phyloP scores from a whole-genome alignment of 2,888 invertebrate species.

The Blera fallax region DNA sequence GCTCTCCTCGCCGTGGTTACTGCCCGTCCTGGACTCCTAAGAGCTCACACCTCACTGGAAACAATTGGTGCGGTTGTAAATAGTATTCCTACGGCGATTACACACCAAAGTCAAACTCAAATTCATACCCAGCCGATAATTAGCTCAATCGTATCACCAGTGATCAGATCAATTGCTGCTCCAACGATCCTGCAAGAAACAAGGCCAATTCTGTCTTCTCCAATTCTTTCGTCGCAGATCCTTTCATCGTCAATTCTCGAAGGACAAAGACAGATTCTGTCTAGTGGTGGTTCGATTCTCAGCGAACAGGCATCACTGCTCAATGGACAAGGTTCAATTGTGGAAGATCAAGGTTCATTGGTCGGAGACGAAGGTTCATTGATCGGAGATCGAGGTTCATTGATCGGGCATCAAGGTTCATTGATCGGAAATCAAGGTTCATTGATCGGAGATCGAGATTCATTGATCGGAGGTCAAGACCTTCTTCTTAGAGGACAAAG shows the following conservation, averaged over 20 bases:
- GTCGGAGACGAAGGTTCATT: neutral
- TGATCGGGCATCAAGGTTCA: neutral
- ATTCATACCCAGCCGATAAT: constrained; percentile 38
- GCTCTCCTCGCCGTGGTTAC: constrained; percentile 16
- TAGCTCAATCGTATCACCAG: constrained; percentile 18
- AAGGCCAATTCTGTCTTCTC: neutral
- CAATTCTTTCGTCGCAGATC: constrained; percentile 30
- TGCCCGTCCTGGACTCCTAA: constrained; percentile 41
- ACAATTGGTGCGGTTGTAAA: constrained; percentile 13
- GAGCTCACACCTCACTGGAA: neutral
- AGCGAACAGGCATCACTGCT: neutral
- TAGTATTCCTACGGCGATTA: constrained; percentile 45
- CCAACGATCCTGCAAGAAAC: constrained; percentile 15
- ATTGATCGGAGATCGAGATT: neutral
- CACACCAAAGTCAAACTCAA: constrained; percentile 55
- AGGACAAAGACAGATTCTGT: neutral
- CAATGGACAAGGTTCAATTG: neutral
- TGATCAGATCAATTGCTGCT: constrained; percentile 4
- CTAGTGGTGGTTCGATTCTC: neutral
- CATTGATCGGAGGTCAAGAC: neutral
- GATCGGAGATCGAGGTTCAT: neutral
- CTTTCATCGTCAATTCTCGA: constrained; percentile 6
- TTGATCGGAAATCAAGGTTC: neutral
- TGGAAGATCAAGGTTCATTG: constrained; percentile 2
- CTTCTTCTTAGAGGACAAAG: neutral